Evolutionary conservation across 2,113 vertebrate species (phyloP), one percentile per base, ranked within the genome.

Genomic region (Percopsis transmontana): DNA sequence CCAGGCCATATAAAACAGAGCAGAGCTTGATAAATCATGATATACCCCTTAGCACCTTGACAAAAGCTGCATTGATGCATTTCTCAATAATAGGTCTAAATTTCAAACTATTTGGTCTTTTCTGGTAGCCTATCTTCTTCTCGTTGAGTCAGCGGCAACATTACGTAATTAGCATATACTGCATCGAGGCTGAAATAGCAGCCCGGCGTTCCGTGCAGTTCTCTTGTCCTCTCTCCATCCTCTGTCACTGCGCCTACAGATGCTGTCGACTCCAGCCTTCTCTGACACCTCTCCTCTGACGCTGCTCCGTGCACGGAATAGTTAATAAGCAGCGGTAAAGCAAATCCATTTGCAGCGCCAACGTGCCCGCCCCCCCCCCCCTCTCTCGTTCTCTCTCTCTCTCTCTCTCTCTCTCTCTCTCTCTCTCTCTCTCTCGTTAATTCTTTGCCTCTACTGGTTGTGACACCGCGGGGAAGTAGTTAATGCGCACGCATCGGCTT

Each of bases 101-200:
- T 33, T 33, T 53, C 58, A 66, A 38, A 70, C 58, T 77, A 50
- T 56, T 14, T 72, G 50, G 62, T 50, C 18, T 63, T 58, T 48
- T 56, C 58, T 61, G 45, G 58, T 33, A n/a, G 60, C 62, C 60
- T 77, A 20, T 50, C 21, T 67, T 47, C 68, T 64, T 33, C 69
- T 59, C 56, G 19, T 77, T 78, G 71, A 79, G 62, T 74, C 75
- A 81, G 76, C 66, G 69, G 72, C 77, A 75, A 55, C 23, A 24
- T 85, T 80, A 82, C 75, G 71, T 68, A 79, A 81, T 79, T 63
- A n/a, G n/a, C n/a, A n/a, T n/a, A n/a, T n/a, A 73, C 77, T 76
- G 72, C 72, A 69, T 41, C 52, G 48, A 52, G 50, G 48, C 39
- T 48, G 62, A 47, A 57, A 63, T 0, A 42, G 21, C 60, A 47